These are phyloP conservation scores for Oryzias curvinotus DNA, from an alignment of 2,113 vertebrate species.

Conservation along the genomic window DNA sequence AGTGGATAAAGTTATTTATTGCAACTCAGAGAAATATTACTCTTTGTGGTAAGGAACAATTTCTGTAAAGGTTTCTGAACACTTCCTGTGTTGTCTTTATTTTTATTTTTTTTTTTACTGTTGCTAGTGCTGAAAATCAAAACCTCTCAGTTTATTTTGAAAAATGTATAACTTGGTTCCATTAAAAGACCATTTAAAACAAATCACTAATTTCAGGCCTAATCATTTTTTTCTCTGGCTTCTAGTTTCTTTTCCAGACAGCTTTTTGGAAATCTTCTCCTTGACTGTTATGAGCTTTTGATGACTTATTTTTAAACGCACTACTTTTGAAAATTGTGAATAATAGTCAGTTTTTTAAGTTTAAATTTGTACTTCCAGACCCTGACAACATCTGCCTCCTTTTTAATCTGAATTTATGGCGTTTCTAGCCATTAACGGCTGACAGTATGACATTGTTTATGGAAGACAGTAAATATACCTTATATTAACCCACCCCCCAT, in stretches of 20 bases:
- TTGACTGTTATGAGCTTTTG: slow-evolving; percentile 27
- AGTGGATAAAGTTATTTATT: slow-evolving; percentile 63
- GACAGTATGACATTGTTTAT: slow-evolving; percentile 29
- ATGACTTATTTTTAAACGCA: slow-evolving; percentile 31
- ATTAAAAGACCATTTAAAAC: slow-evolving; percentile 2
- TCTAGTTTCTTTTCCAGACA: slow-evolving; percentile 15
- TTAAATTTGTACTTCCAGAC: slow-evolving; percentile 25
- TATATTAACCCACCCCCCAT: slow-evolving; percentile 51
- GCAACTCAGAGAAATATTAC: slow-evolving; percentile 45
- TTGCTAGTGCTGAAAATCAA: slow-evolving; percentile 38
- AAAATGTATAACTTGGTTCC: not conserved
- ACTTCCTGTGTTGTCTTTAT: slow-evolving; percentile 44
- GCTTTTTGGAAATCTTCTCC: slow-evolving; percentile 45
- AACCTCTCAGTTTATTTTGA: slow-evolving; percentile 7
- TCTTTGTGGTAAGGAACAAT: slow-evolving; percentile 34
- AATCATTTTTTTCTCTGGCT: too few relatives aligned
- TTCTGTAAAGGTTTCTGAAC: slow-evolving; percentile 62
- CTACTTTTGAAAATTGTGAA: slow-evolving; percentile 48
- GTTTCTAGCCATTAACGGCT: slow-evolving; percentile 54
- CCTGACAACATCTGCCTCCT: slow-evolving; percentile 22
- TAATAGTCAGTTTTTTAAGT: slow-evolving; percentile 45
- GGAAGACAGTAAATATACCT: slow-evolving; percentile 45
- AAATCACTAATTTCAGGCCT: not conserved
- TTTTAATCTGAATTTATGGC: slow-evolving; percentile 43
- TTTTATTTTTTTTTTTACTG: slow-evolving; percentile 23